Evolutionary conservation across 2,797 vertebrate genomes (phyloP), one percentile per base, ranked within the genome.

Genomic region (Gallinago stenura): DNA sequence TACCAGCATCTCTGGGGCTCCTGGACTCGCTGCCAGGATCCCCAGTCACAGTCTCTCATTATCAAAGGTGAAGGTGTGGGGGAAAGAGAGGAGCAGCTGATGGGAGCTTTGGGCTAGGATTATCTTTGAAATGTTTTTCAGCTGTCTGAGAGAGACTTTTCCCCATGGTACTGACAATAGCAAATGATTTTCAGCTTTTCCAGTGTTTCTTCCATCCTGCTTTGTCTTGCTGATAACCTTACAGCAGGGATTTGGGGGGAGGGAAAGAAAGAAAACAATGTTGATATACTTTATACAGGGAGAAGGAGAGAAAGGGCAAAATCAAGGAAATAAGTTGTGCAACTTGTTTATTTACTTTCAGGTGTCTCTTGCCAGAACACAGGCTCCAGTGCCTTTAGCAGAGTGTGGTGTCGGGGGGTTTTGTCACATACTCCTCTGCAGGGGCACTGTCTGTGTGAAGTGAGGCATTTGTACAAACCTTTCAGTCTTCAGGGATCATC

Each of bases 391-490:
- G 45, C 33, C 45, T 41, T 70, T 9, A n/a, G 53, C 15, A 53
- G 33, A 3, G 1, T 8, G 17, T 12, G 57, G 6, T 58, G 12
- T 7, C 7, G 30, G 54, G 48, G 31, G 53, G 8, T 15, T 91
- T 56, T 68, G 48, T 31, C 28, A 7, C 37, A 12, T 7, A 7
- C 7, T 16, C 12, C 18, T 45, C 56, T 70, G 30, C 45, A 75
- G 48, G 18, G 28, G 3, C 26, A 50, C 18, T 0, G 0, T 11
- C 37, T 51, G 1, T 19, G 39, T 31, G 28, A 18, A 18, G 14
- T 6, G 3, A 1, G 22, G 14, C 7, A 0, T 25, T 6, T 10
- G 5, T 21, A 21, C 9, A 48, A 53, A 64, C 50, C 13, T 4
- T 6, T 35, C 19, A 2, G 7, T 33, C 26, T 62, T 65, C 48